Base-by-base conservation (phyloP, 2,888 invertebrate genomes). In the Punctoribates punctum region DNA sequence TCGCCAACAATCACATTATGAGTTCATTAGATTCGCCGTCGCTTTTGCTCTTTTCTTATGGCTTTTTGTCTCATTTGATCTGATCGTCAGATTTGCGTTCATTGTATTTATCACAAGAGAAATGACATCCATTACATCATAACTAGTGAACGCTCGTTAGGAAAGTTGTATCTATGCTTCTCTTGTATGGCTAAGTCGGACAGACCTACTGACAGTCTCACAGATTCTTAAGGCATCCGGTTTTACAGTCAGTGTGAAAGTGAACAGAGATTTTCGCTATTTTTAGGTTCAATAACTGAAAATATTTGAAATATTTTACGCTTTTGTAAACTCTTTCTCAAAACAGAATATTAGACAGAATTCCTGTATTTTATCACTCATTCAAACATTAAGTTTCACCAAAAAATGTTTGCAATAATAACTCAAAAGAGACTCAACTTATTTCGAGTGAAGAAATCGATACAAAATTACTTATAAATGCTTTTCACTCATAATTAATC, bases 21-120 rank as follows among this genome's bases (percentile, higher is more conserved):
- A 13, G 57, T 20, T 65, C 65, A 65, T 65, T 65, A 65, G 65
- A 65, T 65, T 17, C 65, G 65, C 65, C 25, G 25, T 65, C 27
- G 65, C 34, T 65, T 65, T 65, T 38, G 17, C 34, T 65, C 27
- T 57, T 51, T 51, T 51, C n/a, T 51, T 51, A 51, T 51, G 2
- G n/a, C 11, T 51, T 51, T 51, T 51, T 20, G 51, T 51, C 20
- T 51, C 9, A 13, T 57, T 57, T 57, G 13, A 57, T 57, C n/a
- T n/a, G n/a, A n/a, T n/a, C n/a, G n/a, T n/a, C 25, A 57, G 57
- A 57, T 57, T 57, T 57, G 57, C 57, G 20, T 57, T 13, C 57
- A 57, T 57, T 57, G 57, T 57, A 8, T 57, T 25, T 9, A 20
- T 57, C 42, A 9, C 13, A 42, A 42, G n/a, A 23, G 57, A 57